Conservation (phyloP, 2,797 vertebrate genomes). For the Esox lucius region DNA sequence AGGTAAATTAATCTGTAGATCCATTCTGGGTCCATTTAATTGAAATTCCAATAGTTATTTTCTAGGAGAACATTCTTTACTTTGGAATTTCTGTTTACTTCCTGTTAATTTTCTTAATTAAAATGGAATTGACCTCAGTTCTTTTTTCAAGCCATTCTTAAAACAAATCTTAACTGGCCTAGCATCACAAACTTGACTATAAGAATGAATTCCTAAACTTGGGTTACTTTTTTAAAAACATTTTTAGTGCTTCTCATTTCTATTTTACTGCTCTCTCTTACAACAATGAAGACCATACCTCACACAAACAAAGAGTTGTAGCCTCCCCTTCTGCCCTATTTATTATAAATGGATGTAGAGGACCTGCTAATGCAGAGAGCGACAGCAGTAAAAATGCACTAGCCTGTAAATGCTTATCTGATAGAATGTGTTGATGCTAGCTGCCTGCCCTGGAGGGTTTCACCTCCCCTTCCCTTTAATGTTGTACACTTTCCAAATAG, state of each 20-base stretch:
- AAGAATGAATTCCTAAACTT: not conserved
- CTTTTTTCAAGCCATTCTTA: not conserved
- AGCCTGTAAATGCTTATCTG: constrained; percentile 37
- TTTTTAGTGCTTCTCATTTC: not conserved
- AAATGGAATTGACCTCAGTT: not conserved
- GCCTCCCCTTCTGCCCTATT: constrained; percentile 17
- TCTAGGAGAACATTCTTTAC: not conserved
- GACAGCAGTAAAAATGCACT: constrained; percentile 53
- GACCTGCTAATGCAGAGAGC: constrained; percentile 22
- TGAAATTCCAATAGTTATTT: not conserved
- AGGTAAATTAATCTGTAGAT: constrained; percentile 71
- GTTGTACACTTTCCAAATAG: not conserved
- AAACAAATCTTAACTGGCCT: not conserved
- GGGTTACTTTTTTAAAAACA: not conserved
- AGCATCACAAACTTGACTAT: not conserved
- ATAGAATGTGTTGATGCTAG: constrained; percentile 18
- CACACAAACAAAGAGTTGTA: constrained; percentile 34
- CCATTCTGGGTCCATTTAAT: not conserved
- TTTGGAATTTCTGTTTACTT: not conserved
- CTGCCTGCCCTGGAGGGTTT: constrained; percentile 2
- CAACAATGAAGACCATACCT: not conserved
- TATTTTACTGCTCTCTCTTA: not conserved
- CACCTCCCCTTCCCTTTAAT: not conserved
- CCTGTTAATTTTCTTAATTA: not conserved
- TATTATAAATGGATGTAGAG: constrained; percentile 56